Base-by-base conservation (phyloP, 1,140 invertebrate genomes). In the Pogonomyrmex barbatus region DNA sequence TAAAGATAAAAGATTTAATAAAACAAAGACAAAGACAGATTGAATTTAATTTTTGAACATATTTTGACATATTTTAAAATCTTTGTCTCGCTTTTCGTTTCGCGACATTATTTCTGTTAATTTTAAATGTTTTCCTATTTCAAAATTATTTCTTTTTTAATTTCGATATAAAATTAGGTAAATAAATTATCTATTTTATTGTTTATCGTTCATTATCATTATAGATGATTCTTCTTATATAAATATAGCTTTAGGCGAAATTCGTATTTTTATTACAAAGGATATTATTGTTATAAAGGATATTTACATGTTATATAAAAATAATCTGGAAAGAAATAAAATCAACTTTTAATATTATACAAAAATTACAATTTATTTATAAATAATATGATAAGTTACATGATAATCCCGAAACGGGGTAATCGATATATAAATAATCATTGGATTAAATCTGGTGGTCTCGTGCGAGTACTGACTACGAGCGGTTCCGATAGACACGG, bases 371-470 rank as follows among this genome's bases (percentile, higher is more conserved):
- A 91, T 94, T 95, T 95, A 95, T 95, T 95, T 93, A 95, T 94
- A 95, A 95, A 95, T 95, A 95, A 92, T 91, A 88, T 93, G 86
- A 92, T 95, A 95, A 95, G 93, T 95, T 95, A 95, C 94, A 94
- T 93, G 88, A 88, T 93, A 86, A 93, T 90, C 87, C 76, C 89
- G 87, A 81, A 56, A 56, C 42, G 47, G 47, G 63, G 78, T 76
- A 78, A 82, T 91, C 83, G 75, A 54, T 87, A 87, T 94, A 94
- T 94, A 94, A 94, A 94, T 95, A 94, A 94, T 95, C 90, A 93
- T 94, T 94, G 91, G 91, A 94, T 88, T 93, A 93, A 92, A 92
- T 89, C 92, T 92, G 91, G 58, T 83, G 83, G 63, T 83, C 82
- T 60, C 70, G 87, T 88, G 91, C 90, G 91, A 92, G 90, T 93